Evolutionary conservation across 1,140 invertebrate genomes (phyloP).

Genomic region (Teleopsis dalmanni): DNA sequence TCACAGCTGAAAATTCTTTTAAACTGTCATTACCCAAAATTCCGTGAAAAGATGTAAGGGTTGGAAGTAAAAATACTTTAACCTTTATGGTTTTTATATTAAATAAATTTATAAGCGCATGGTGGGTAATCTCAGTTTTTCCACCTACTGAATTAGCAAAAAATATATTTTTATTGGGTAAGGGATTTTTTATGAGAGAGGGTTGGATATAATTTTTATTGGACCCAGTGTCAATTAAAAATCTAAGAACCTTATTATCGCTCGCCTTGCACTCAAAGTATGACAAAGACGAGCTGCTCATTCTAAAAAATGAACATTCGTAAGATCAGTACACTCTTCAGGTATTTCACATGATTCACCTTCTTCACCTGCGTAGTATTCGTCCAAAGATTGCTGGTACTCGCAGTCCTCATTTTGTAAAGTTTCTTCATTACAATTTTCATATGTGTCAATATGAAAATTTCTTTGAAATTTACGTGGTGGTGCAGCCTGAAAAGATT

Average conservation of each 20-base stretch:
- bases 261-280: constrained; percentile 6
- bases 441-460: neutral
- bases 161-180: constrained; percentile 5
- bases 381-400: neutral
- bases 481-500: neutral
- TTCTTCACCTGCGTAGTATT: neutral
- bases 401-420: no score
- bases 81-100: constrained; percentile 1
- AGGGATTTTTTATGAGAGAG: neutral
- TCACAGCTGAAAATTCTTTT: neutral
- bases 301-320: constrained; percentile 13
- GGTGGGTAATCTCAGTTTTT: constrained; percentile 4
- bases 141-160: constrained; percentile 7
- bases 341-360: neutral
- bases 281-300: constrained; percentile 1
- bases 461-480: constrained; percentile 1
- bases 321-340: neutral
- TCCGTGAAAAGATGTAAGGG: constrained; percentile 1
- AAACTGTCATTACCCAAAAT: constrained; percentile 6
- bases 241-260: constrained; percentile 3
- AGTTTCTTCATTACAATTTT: neutral
- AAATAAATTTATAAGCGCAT: constrained; percentile 8
- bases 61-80: constrained; percentile 9
- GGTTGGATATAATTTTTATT: constrained; percentile 13
- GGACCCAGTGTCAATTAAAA: constrained; percentile 10